These are phyloP conservation scores for Pseudomyrmex gracilis DNA, from an alignment of 1,140 invertebrate genomes.

Conservation along the genomic window DNA sequence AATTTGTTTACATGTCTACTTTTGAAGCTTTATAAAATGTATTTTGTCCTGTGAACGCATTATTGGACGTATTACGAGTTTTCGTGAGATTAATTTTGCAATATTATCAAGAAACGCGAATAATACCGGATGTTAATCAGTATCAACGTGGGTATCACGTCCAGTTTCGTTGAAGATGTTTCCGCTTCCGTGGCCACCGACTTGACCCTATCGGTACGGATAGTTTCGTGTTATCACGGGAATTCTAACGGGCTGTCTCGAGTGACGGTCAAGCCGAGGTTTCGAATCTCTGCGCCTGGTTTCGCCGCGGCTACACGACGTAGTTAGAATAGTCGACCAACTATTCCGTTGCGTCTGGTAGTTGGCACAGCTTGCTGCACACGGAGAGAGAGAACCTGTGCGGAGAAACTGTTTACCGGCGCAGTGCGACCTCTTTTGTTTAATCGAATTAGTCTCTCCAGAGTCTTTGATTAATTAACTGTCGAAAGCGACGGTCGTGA, in stretches of 20 bases:
- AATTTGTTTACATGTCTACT: neutral
- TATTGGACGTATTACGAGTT: too few species aligned
- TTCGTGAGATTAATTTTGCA: too few species aligned
- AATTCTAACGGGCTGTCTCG: slow-evolving; percentile 71
- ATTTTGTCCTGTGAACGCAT: too few species aligned
- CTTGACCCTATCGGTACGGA: slow-evolving; percentile 54
- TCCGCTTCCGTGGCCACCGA: slow-evolving; percentile 31
- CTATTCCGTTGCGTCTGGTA: slow-evolving; percentile 71
- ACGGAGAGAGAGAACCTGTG: neutral
- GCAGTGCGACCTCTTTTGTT: slow-evolving; percentile 48
- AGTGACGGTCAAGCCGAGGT: slow-evolving; percentile 54
- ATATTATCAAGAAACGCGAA: neutral
- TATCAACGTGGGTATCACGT: neutral
- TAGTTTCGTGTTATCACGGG: slow-evolving; percentile 62
- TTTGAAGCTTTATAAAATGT: too few species aligned
- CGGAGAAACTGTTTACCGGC: slow-evolving; percentile 54
- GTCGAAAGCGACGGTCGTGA: slow-evolving; percentile 9
- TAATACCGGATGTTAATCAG: neutral
- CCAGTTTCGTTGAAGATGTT: slow-evolving; percentile 38
- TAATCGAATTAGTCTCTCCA: slow-evolving; percentile 54
- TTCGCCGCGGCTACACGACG: slow-evolving; percentile 33
- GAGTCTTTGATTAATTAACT: slow-evolving; percentile 60
- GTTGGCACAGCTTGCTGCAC: slow-evolving; percentile 38
- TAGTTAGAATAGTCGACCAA: slow-evolving; percentile 69
- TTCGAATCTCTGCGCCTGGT: slow-evolving; percentile 46